Evolutionary conservation across 2,113 vertebrate genomes (phyloP), one percentile per base, ranked within the genome.

Genomic region (Trochalopteron elliotii): DNA sequence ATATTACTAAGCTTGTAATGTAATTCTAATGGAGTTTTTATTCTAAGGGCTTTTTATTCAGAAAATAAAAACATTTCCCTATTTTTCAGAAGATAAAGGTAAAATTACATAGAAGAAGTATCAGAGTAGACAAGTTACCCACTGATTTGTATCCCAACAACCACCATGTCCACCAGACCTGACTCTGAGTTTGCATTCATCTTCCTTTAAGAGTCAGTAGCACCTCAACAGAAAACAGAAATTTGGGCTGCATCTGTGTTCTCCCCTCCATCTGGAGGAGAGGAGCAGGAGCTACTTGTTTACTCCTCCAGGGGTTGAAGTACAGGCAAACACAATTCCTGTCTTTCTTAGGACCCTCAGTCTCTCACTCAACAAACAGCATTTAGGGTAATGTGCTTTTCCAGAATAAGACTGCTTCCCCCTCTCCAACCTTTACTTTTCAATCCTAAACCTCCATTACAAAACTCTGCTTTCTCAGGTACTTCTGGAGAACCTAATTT

Each of bases 11-110:
- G 68, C 33, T 80, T 18, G 17, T 69, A 40, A 64, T 76, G 88
- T 71, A 67, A 50, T 65, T 95, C 77, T 75, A 78, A 82, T n/a
- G 35, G 18, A 59, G 42, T 42, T 93, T 96, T 90, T 80, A 83
- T 57, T 93, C 89, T 80, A 94, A 39, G 80, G 37, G 20, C 31
- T 90, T 55, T 92, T 95, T 92, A 78, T 79, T 64, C 61, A 84
- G 56, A 84, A 57, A 31, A 86, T 25, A 14, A 92, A 45, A 56
- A 44, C 11, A 12, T 40, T 40, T 59, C 15, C 7, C 30, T 61
- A 11, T 74, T 84, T 90, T 93, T 89, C 65, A 90, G 60, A 81
- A 90, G 17, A 83, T 25, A 17, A 25, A 49, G 21, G 9, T 42
- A 57, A 57, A 49, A 57, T 42, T 50, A 16, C n/a, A 50, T 35